Base-by-base conservation (phyloP, 2,888 invertebrate genomes). In the Andrena fulva region DNA sequence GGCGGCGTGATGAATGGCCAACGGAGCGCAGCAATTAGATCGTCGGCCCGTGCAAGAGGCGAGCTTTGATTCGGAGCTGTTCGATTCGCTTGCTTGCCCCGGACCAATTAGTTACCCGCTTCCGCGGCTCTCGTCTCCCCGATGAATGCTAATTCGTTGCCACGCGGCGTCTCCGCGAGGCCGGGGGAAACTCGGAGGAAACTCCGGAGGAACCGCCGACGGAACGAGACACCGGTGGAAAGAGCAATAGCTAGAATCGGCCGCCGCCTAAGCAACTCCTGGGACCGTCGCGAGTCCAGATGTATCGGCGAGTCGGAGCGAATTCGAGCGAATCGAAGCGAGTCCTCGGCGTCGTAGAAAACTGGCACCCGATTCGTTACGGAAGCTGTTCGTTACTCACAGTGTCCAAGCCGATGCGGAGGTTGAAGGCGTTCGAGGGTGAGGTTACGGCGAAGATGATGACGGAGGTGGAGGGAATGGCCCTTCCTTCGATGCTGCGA, bases 401-500 rank as follows among this genome's bases (percentile, higher is more conserved):
- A 6, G 76, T 66, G 75, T 80, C 42, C 20, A 73, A 80, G 73
- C 68, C 62, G 81, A 73, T 67, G 76, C 59, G 74, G 31, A 56
- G 74, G 64, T 76, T 10, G 77, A 60, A 59, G 82, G 48, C 71
- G 60, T 48, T 60, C 54, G 60, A 62, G 77, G 77, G 66, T 24
- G 76, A 82, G 69, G 59, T 27, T 71, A 59, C 76, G 83, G 69
- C 68, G 79, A 68, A 77, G 85, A 82, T 50, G 84, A 74, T 59
- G 85, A 71, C 80, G 68, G 84, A 82, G 84, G 83, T 80, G 84
- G 87, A 87, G 82, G 88, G 86, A 80, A 84, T 42, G 85, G 86
- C 82, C 77, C 85, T 89, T 89, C 87, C 88, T 89, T 87, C 87
- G 87, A 89, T 87, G 76, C 87, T 84, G 87, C 88, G 88, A 86